Conservation (phyloP, 1,140 invertebrate species). For the Pantala flavescens region DNA sequence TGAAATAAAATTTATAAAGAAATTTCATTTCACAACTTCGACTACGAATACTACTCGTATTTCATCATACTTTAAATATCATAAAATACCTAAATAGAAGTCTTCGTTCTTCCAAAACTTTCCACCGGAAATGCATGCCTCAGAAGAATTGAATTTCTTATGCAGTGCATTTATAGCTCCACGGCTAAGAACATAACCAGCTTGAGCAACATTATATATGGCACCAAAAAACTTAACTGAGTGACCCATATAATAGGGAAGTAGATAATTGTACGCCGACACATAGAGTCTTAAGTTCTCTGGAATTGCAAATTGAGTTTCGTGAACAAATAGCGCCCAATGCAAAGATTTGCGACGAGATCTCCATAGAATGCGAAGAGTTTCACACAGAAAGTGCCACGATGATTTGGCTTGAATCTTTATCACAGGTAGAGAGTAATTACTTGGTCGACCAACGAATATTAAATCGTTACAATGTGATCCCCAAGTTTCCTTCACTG, state of each 20-base stretch:
- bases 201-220: conserved; percentile 39
- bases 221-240: conserved; percentile 37
- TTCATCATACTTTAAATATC: no score
- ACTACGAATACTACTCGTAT: conserved; percentile 13
- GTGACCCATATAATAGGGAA: conserved; percentile 42
- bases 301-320: conserved; percentile 38
- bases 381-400: conserved; percentile 25
- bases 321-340: conserved; percentile 40
- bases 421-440: background rate
- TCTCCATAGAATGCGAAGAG: conserved; percentile 15
- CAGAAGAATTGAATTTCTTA: conserved; percentile 32
- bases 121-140: conserved; percentile 35
- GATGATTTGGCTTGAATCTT: conserved; percentile 18
- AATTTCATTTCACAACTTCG: conserved; percentile 9
- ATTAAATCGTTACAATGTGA: background rate
- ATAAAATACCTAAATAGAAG: conserved; percentile 39
- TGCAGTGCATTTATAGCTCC: conserved; percentile 32
- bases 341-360: conserved; percentile 20
- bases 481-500: background rate
- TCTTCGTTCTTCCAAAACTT: conserved; percentile 46
- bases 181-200: conserved; percentile 41
- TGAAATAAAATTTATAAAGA: conserved; percentile 15
- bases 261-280: conserved; percentile 31
- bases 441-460: background rate
- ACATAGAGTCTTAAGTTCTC: conserved; percentile 39